Base-by-base conservation (phyloP, 2,797 vertebrate species). In the Siniperca undulata region DNA sequence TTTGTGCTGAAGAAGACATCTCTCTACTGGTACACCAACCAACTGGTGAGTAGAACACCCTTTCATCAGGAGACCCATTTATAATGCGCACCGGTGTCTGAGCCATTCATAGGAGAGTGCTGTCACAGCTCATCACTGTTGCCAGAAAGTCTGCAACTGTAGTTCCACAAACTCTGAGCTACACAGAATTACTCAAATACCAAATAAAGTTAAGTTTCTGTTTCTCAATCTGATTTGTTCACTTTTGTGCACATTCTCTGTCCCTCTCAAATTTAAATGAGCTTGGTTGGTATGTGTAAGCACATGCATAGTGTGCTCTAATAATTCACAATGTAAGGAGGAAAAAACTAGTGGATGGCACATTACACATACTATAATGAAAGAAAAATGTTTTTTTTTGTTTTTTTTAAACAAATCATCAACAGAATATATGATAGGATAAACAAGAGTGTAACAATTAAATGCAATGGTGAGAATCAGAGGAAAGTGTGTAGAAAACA, bases 1-100 rank as follows among this genome's bases (percentile, higher is more conserved):
- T 99, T 98, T 84, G 97, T 98, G 71, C 96, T 99, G 80, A 99
- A 99, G 95, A 98, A 95, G 83, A 97, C 97, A 0, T 96, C 97
- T 0, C 94, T 99, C 2, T 99, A 99, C 83, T 99, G 98, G 98
- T 99, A 99, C 92, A 93, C 86, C 92, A 97, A 93, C 89, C 97
- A 98, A 60, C 87, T 97, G 96, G 98, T 99, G 94, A 98, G 98
- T 96, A 20, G 73, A 53, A 36, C 40, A 1, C 2, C 9, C 5
- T 53, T 62, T 69, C 11, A 56, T 66, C 30, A 40, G n/a, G 5
- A 36, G 38, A 66, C 12, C 1, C 3, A 2, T 22, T 84, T 9
- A 48, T 64, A 17, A 62, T 55, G 24, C 7, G 55, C 22, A 70
- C 3, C 7, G 4, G 11, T 38, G 52, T 13, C 55, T 52, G 53